Evolutionary conservation across 2,797 vertebrate genomes (phyloP).

Genomic region (Agapornis canus): DNA sequence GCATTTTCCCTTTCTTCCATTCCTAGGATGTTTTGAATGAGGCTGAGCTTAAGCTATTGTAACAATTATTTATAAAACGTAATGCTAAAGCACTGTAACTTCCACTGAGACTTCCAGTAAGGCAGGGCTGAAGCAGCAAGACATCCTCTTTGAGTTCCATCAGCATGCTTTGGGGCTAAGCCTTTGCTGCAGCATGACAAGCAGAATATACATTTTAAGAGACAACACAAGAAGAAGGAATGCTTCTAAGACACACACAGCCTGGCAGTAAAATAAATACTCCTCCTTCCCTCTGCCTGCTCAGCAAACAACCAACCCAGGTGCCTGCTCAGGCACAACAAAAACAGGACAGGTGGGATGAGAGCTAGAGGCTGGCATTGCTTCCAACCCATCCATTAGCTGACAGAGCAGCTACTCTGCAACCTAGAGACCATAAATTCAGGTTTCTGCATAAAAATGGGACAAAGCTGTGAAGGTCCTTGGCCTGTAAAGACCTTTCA

Average conservation of each 20-base stretch:
- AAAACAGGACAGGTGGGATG: neutral
- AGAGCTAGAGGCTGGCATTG: neutral
- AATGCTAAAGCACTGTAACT: neutral
- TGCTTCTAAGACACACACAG: neutral
- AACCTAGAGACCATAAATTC: neutral
- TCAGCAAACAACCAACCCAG: neutral
- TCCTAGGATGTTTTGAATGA: neutral
- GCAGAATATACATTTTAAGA: neutral
- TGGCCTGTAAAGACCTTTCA: neutral
- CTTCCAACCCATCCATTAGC: neutral
- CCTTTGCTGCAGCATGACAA: neutral
- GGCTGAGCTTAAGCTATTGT: neutral
- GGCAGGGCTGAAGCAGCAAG: neutral
- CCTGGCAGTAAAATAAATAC: neutral
- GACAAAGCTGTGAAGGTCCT: neutral
- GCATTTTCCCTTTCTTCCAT: neutral
- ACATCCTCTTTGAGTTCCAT: neutral
- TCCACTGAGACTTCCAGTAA: neutral
- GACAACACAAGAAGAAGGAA: neutral
- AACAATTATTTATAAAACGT: slow-evolving; percentile 1
- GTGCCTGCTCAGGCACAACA: neutral
- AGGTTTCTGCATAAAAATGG: neutral
- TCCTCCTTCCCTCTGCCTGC: neutral
- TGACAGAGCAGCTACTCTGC: neutral
- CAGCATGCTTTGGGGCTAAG: neutral